Conservation (phyloP, 2,888 invertebrate genomes). For the Priocnemis perturbator region DNA sequence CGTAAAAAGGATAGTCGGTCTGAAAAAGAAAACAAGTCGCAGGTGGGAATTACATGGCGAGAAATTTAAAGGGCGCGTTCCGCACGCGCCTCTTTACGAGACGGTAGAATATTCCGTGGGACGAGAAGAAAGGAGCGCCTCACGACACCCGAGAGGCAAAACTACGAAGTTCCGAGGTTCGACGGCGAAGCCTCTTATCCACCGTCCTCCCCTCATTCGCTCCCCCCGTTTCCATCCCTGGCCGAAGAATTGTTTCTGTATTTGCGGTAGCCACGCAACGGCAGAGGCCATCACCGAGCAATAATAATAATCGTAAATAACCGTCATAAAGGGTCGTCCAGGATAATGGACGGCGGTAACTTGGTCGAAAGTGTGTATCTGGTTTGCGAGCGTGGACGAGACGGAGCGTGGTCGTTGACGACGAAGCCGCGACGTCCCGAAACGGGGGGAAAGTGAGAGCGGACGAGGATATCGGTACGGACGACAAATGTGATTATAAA, state of each 20-base stretch:
- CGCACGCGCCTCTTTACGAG: neutral
- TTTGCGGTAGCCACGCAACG: slow-evolving; percentile 40
- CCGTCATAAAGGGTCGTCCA: slow-evolving; percentile 57
- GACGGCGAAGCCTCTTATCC: slow-evolving; percentile 5
- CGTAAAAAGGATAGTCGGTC: too few species aligned
- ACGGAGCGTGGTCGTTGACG: slow-evolving; percentile 1
- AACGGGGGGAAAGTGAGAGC: slow-evolving; percentile 4
- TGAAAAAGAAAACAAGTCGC: too few species aligned
- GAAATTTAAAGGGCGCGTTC: neutral
- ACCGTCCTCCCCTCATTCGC: neutral
- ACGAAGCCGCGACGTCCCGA: neutral
- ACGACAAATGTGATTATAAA: slow-evolving; percentile 46
- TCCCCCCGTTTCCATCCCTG: neutral
- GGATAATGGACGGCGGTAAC: slow-evolving; percentile 49
- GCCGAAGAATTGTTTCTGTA: slow-evolving; percentile 42
- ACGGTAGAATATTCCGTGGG: slow-evolving; percentile 1
- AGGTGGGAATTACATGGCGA: slow-evolving; percentile 8
- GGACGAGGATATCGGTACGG: neutral
- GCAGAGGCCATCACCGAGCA: slow-evolving; percentile 46
- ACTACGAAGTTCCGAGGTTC: slow-evolving; percentile 10
- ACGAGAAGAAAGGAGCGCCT: slow-evolving; percentile 10
- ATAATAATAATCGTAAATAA: slow-evolving; percentile 67
- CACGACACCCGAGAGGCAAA: slow-evolving; percentile 18
- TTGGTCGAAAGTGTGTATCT: slow-evolving; percentile 43
- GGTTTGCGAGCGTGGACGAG: slow-evolving; percentile 27